Conservation (phyloP, 2,797 vertebrate species). For the Acrossocheilus wenchowensis region DNA sequence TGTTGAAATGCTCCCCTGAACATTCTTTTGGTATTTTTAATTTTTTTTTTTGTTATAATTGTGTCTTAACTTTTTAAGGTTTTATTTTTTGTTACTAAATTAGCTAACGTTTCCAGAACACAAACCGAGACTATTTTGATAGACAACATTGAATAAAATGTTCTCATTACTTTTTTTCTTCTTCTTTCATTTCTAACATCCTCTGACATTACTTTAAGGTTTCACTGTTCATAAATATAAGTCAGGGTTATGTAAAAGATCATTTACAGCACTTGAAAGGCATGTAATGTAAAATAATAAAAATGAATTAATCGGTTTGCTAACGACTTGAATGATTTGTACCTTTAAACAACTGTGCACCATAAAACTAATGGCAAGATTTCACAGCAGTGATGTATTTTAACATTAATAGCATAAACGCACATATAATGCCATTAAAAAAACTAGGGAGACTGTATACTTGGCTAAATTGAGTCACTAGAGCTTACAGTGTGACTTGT, state of each 20-base stretch:
- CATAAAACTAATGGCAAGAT: background rate
- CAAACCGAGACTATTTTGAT: too few relatives aligned
- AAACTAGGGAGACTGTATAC: background rate
- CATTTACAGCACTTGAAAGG: background rate
- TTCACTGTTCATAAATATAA: background rate
- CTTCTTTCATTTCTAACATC: background rate
- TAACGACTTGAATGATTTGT: background rate
- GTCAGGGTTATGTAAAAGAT: background rate
- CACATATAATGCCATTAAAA: background rate
- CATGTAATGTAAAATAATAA: background rate
- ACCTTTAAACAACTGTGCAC: background rate
- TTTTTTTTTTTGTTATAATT: too few relatives aligned
- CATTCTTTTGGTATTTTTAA: too few relatives aligned
- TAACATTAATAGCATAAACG: background rate
- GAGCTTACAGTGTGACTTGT: slow-evolving; percentile 24
- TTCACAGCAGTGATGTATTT: background rate
- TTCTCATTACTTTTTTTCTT: too few relatives aligned
- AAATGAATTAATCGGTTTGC: background rate
- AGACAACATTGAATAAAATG: too few relatives aligned
- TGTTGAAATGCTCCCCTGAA: too few relatives aligned
- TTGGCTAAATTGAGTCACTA: background rate
- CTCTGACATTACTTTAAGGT: background rate
- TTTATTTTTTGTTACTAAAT: too few relatives aligned
- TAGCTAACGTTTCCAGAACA: too few relatives aligned
- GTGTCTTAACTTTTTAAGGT: too few relatives aligned